Base-by-base conservation (phyloP, 2,113 vertebrate genomes). In the Diphyllodes magnificus region DNA sequence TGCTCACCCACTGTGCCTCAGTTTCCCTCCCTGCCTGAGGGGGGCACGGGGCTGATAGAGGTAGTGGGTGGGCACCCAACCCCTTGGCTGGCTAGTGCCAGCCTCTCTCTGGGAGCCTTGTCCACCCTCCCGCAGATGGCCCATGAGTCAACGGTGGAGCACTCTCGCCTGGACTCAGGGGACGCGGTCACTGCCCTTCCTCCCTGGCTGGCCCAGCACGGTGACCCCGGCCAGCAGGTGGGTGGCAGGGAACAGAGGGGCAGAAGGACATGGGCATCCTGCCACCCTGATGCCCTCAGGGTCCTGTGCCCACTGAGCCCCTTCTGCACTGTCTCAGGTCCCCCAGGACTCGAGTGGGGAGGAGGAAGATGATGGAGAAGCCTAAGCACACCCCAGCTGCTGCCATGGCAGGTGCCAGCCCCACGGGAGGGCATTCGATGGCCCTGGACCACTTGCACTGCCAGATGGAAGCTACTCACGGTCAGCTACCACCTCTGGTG, bases 41-140 rank as follows among this genome's bases (percentile, higher is more conserved):
- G 2, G 10, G 7, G 3, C 18, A 13, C 1, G 6, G 61, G 33
- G 57, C 45, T 66, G n/a, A 16, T 1, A 51, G 39, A 5, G 39
- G 51, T 2, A 0, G 7, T 60, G 2, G 31, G 39, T 27, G 39
- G 35, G 30, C 57, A 56, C 19, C 47, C 64, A 18, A 7, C 2
- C 39, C 44, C 2, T 31, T 7, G 9, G 65, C 27, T 35, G 63
- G 20, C 6, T 3, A 1, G 31, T 16, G 19, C 82, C 2, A 4
- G 50, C 64, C 51, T 78, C 30, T 30, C 50, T 30, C 63, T 39
- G 54, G 13, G 9, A 49, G 9, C 51, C 19, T 19, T n/a, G 7
- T 63, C n/a, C 33, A 20, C 10, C 8, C 24, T 30, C 4, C 65
- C 0, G 0, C 81, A 99, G 99, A 98, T 99, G 98, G 98, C 98